Conservation (phyloP, 2,888 invertebrate genomes). For the Anodontia alba region DNA sequence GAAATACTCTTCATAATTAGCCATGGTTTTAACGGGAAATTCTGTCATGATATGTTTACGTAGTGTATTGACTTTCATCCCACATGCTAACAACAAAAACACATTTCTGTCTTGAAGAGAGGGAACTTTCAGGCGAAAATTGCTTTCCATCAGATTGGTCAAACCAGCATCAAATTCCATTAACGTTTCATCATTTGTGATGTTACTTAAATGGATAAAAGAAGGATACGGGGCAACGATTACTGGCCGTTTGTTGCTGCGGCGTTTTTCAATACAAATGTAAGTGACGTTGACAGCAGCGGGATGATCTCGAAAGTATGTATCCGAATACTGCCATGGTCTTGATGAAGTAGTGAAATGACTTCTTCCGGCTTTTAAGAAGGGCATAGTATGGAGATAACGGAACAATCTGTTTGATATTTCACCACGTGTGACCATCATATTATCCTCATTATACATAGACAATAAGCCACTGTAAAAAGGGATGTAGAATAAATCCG, state of each 20-base stretch:
- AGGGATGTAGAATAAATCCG: constrained; percentile 74
- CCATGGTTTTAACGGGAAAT: constrained; percentile 55
- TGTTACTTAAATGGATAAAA: constrained; percentile 68
- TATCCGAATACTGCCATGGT: no score
- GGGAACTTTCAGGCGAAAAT: constrained; percentile 43
- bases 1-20: constrained; percentile 48
- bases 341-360: constrained; percentile 75
- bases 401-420: background rate
- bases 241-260: constrained; percentile 36
- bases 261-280: constrained; percentile 73
- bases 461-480: constrained; percentile 66
- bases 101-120: constrained; percentile 58
- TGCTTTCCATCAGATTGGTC: constrained; percentile 12
- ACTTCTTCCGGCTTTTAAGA: constrained; percentile 62
- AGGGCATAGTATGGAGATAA: constrained; percentile 44
- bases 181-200: background rate
- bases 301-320: no score
- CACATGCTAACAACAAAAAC: constrained; percentile 69
- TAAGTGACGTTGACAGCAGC: constrained; percentile 59
- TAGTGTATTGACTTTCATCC: constrained; percentile 63
- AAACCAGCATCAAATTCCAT: constrained; percentile 23
- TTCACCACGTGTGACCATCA: no score
- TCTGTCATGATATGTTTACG: constrained; percentile 70
- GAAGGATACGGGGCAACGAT: constrained; percentile 79
- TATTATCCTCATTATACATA: no score